Conservation (phyloP, 2,888 invertebrate genomes). For the Philereme transversata region DNA sequence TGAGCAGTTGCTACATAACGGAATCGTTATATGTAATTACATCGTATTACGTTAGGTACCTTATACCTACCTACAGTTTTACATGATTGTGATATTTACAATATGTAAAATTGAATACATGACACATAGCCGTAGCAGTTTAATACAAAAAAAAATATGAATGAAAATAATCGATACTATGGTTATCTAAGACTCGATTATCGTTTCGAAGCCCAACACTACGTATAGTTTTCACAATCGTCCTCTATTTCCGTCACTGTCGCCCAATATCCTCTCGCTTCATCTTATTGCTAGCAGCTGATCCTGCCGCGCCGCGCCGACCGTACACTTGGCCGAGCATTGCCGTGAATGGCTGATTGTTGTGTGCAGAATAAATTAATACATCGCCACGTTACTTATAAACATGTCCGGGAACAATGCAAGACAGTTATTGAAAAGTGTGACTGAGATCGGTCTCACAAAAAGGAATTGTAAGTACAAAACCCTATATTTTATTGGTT, state of each 20-base stretch:
- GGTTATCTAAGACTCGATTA: constrained; percentile 4
- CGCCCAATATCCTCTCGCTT: constrained; percentile 35
- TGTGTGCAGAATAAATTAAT: constrained; percentile 33
- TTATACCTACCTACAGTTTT: too few species aligned
- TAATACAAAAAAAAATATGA: neutral
- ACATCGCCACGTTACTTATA: constrained; percentile 43
- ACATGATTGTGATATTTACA: too few species aligned
- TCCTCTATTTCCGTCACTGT: constrained; percentile 33
- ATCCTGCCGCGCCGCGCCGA: constrained; percentile 21
- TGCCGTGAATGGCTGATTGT: constrained; percentile 35
- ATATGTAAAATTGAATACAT: too few species aligned
- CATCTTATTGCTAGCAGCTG: constrained; percentile 34
- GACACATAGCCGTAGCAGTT: too few species aligned
- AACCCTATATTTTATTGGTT: constrained; percentile 45
- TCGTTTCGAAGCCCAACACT: constrained; percentile 20
- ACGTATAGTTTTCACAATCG: constrained; percentile 9
- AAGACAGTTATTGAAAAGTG: constrained; percentile 64
- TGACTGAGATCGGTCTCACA: constrained; percentile 55
- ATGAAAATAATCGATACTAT: constrained; percentile 6
- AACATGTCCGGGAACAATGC: constrained; percentile 66
- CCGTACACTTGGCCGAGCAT: constrained; percentile 35
- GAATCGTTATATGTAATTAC: too few species aligned
- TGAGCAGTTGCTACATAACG: too few species aligned
- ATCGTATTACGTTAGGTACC: too few species aligned
- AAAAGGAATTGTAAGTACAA: constrained; percentile 69